Base-by-base conservation (phyloP, 92 coral and sea anemone genomes). In the Ricordea florida region DNA sequence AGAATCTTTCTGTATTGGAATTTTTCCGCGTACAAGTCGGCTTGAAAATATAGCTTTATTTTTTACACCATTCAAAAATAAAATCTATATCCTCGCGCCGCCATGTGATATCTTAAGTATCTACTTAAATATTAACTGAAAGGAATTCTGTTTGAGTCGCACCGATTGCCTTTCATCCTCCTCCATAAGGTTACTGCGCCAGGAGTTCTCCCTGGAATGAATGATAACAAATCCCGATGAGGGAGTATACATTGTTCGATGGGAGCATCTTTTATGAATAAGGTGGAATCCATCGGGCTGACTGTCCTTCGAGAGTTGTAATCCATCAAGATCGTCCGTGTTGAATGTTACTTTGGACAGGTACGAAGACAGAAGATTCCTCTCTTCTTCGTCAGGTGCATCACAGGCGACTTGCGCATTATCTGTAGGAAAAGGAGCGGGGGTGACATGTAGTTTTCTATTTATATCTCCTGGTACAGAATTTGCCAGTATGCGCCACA, bases 161-260 rank as follows among this genome's bases (percentile, higher is more conserved):
- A 51, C 59, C 59, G 32, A 58, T 18, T 60, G 26, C 10, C 67
- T 38, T 7, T 28, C 14, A 11, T 16, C 25, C 29, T 60, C 47
- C 24, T 4, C 41, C 10, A 29, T 16, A 6, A 33, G 2, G 13
- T 16, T 45, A 35, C 47, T 38, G 0, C 36, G 52, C 50, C 50
- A 63, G 2, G 70, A 63, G n/a, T n/a, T 24, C 30, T 63, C 70
- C 36, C 26, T 63, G 3, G 70, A 63, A 8, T 37, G 23, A 24
- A 42, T 63, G 33, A 63, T 26, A 2, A 23, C 24, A 10, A 63
- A 63, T 3, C 53, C 70, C 13, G 35, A 25, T 14, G 20, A 18
- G 31, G 23, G 1, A 15, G 24, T 30, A 41, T 30, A 57, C 44
- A 15, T 24, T 10, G 52, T 22, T 63, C 70, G 32, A 23, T 44